Evolutionary conservation across 2,888 invertebrate species (phyloP), one percentile per base, ranked within the genome.

Genomic region (Graphium colonna): DNA sequence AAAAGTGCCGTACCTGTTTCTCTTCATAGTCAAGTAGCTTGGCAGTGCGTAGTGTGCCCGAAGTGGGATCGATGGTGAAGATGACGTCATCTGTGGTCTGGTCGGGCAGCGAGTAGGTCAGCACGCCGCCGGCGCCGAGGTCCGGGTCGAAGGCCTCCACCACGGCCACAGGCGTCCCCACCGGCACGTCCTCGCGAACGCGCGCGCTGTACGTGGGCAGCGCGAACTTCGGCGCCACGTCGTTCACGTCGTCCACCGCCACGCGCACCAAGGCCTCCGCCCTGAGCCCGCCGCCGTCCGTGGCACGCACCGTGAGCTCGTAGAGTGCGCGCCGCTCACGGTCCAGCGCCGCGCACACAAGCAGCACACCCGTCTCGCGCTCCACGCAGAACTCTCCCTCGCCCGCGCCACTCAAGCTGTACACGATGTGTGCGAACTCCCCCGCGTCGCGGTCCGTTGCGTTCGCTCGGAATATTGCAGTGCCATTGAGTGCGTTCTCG

Each of bases 161-260:
- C 15, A 95, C 94, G 1, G 96, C 96, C 1, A 98, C 94, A 1
- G 97, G 94, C 54, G 96, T 94, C 57, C 97, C 97, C 1, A 92
- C 84, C 0, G 98, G 98, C 50, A 98, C 92, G 80, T 98, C 98
- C 81, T 98, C 98, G 4, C 97, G 93, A n/a, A n/a, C 16, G 97
- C 93, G 72, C 96, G 95, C 33, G 97, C 96, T 38, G 91, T 76
- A 71, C 96, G 96, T 59, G 92, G 18, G 92, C 80, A 43, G 96
- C 90, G 26, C 94, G 94, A 77, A 98, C 98, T 58, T 91, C 92
- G 0, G 97, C 97, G 1, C 95, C 91, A 75, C 96, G 81, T 96
- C 98, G 82, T 98, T 98, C 46, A 97, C 94, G 79, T 98, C 98
- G 69, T 96, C 95, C 4, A 97, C 93, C 28, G 92, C 91, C 41